Conservation (phyloP, 2,113 vertebrate species). For the Coracopsis vasa region DNA sequence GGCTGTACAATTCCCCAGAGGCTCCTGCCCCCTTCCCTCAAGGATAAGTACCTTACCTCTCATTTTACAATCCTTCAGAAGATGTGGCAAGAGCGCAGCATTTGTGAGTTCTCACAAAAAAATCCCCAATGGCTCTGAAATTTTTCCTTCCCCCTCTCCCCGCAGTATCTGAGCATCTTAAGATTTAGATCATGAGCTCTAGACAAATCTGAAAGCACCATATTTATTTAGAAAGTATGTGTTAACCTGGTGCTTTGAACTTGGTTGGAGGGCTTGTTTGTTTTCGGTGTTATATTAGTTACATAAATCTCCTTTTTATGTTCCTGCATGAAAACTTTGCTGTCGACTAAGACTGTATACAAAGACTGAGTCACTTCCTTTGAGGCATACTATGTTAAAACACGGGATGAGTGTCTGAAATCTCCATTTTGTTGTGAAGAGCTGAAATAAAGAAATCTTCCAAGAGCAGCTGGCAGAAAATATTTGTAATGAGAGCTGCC, state of each 20-base stretch:
- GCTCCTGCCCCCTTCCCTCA: not conserved
- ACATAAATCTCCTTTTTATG: conserved; percentile 59
- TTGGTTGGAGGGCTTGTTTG: conserved; percentile 65
- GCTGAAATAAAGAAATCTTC: conserved; percentile 65
- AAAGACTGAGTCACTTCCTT: conserved; percentile 55
- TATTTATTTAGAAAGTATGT: conserved; percentile 48
- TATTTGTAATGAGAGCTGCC: conserved; percentile 56
- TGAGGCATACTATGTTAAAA: conserved; percentile 40
- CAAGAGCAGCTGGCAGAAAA: conserved; percentile 64
- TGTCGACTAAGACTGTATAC: not conserved
- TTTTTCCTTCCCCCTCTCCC: not conserved
- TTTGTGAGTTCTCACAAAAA: not conserved
- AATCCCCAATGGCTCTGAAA: not conserved
- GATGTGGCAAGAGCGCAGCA: not conserved
- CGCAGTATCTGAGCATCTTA: not conserved
- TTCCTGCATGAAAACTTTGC: conserved; percentile 41
- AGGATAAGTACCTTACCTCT: not conserved
- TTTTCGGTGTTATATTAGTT: conserved; percentile 60
- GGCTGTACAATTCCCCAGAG: not conserved
- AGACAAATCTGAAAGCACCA: conserved; percentile 28
- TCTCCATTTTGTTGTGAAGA: conserved; percentile 58
- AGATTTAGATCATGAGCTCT: conserved; percentile 20
- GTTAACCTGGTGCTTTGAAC: conserved; percentile 62
- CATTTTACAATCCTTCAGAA: not conserved
- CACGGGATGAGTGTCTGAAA: conserved; percentile 36